phyloP scores from a whole-genome alignment of 2,113 vertebrate species.

The Spea bombifrons region DNA sequence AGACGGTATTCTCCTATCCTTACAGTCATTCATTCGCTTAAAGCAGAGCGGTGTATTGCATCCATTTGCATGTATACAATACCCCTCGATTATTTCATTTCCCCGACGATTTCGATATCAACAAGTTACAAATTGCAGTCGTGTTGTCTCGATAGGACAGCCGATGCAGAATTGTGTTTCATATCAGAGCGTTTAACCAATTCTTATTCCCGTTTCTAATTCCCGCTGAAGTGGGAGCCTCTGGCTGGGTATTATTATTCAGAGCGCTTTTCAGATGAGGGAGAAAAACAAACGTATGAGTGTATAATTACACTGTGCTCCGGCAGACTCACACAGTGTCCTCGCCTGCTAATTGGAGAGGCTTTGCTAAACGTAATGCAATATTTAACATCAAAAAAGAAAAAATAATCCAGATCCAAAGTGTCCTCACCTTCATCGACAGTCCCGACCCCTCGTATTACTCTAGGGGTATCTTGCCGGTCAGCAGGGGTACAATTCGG shows the following conservation, averaged over 20 bases:
- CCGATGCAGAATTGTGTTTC: background rate
- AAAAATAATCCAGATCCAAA: constrained; percentile 3
- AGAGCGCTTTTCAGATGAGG: constrained; percentile 27
- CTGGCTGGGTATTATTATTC: constrained; percentile 43
- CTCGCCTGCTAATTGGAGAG: constrained; percentile 43
- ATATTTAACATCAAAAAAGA: constrained; percentile 45
- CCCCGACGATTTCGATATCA: background rate
- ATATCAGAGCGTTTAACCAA: constrained; percentile 23
- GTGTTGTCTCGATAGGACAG: background rate
- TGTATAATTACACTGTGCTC: constrained; percentile 43
- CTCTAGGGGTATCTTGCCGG: background rate
- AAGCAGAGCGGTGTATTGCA: background rate
- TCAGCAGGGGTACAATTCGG: constrained; percentile 7
- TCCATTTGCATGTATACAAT: constrained; percentile 13
- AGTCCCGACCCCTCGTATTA: constrained; percentile 19
- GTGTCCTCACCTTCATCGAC: constrained; percentile 8
- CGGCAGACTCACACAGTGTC: constrained; percentile 29
- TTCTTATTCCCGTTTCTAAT: constrained; percentile 13
- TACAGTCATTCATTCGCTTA: constrained; percentile 2
- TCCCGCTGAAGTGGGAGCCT: constrained; percentile 30
- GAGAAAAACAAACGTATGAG: constrained; percentile 42
- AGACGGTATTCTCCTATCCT: constrained; percentile 16
- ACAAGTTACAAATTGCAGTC: constrained; percentile 28
- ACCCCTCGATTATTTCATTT: constrained; percentile 21
- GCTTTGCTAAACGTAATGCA: constrained; percentile 20